Evolutionary conservation across 2,797 vertebrate species (phyloP).

Genomic region (Octomys mimax): DNA sequence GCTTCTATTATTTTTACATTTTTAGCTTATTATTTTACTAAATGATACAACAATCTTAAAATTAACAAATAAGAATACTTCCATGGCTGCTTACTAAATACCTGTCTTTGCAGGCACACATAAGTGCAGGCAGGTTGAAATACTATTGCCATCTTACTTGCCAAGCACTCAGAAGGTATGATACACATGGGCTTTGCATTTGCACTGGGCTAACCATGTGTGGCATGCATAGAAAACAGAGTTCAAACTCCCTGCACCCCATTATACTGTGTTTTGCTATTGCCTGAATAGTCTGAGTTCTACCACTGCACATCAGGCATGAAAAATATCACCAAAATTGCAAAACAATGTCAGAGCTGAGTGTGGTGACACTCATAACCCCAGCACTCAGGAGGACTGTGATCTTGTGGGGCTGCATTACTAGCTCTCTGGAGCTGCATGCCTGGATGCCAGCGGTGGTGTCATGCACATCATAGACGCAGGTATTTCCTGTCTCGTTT

Average conservation of each 20-base stretch:
- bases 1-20: neutral
- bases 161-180: neutral
- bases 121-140: neutral
- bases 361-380: neutral
- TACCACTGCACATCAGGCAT: neutral
- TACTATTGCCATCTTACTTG: neutral
- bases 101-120: neutral
- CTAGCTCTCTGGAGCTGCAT: neutral
- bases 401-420: neutral
- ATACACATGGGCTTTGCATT: neutral
- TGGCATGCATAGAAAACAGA: neutral
- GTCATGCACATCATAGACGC: no score
- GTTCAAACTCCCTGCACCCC: neutral
- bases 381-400: neutral
- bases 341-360: neutral
- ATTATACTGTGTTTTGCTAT: neutral
- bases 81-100: neutral
- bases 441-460: neutral
- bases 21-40: neutral
- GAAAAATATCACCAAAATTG: neutral
- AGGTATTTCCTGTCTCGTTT: neutral
- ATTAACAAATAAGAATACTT: neutral
- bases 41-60: neutral
- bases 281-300: neutral
- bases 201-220: neutral